Conservation (phyloP, 1,140 invertebrate genomes). For the Chrysoperla carnea region DNA sequence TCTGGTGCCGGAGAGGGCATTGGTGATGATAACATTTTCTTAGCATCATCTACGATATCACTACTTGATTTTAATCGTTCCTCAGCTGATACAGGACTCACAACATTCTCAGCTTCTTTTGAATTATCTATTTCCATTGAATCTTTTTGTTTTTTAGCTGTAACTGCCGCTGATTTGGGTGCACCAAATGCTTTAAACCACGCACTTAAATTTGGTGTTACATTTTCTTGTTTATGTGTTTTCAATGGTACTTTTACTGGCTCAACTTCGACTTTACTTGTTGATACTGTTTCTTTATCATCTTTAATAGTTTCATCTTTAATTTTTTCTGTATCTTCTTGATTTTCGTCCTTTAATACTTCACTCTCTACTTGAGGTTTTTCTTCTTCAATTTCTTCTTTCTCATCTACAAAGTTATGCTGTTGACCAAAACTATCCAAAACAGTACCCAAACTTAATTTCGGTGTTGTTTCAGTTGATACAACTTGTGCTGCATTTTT, state of each 20-base stretch:
- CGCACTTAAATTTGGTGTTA: constrained; percentile 70
- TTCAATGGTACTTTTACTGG: constrained; percentile 4
- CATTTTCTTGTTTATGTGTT: constrained; percentile 33
- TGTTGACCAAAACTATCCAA: constrained; percentile 43
- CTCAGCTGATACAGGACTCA: constrained; percentile 20
- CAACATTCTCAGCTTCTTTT: constrained; percentile 20
- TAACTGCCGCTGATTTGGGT: constrained; percentile 32
- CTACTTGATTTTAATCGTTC: constrained; percentile 20
- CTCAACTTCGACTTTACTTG: constrained; percentile 9
- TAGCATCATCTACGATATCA: constrained; percentile 10
- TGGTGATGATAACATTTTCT: constrained; percentile 3
- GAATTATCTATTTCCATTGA: constrained; percentile 20
- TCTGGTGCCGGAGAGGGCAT: constrained; percentile 22
- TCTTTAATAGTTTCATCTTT: constrained; percentile 10
- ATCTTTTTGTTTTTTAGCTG: constrained; percentile 17
- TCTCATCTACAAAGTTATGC: constrained; percentile 33
- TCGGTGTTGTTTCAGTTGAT: constrained; percentile 44
- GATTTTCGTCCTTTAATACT: constrained; percentile 12
- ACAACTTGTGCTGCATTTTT: constrained; percentile 33
- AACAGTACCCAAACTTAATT: constrained; percentile 64
- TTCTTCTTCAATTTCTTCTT: constrained; percentile 25
- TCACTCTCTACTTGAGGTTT: constrained; percentile 7
- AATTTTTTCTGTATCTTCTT: constrained; percentile 8
- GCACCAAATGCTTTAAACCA: constrained; percentile 83
- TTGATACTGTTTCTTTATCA: constrained; percentile 12